phyloP scores from a whole-genome alignment of 2,113 vertebrate species.

The Procapra przewalskii region DNA sequence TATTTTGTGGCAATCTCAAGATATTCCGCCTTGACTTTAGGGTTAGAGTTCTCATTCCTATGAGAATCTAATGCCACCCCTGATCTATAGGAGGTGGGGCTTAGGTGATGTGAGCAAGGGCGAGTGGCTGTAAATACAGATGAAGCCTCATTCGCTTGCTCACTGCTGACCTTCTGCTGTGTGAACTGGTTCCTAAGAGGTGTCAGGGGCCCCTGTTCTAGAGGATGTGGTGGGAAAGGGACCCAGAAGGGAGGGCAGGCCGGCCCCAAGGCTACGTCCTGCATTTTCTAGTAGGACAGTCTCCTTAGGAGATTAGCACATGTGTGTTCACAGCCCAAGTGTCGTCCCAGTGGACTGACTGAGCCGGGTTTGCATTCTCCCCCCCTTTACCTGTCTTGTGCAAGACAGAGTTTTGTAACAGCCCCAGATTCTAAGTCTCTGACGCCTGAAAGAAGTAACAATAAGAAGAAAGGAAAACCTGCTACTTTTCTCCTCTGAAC shows the following conservation, averaged over 20 bases:
- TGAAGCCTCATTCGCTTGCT: not conserved
- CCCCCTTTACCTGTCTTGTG: not conserved
- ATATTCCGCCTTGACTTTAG: not conserved
- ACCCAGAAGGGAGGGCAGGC: not conserved
- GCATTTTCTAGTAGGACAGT: not conserved
- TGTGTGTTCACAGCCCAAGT: not conserved
- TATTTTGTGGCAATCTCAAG: not conserved
- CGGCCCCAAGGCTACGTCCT: not conserved
- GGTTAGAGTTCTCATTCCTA: not conserved
- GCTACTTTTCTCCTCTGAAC: not conserved
- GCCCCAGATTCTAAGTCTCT: not conserved
- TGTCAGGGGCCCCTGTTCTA: not conserved
- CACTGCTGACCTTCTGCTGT: not conserved
- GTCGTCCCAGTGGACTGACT: not conserved
- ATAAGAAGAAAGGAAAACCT: constrained; percentile 26
- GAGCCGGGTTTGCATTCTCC: not conserved
- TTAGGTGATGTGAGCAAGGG: not conserved
- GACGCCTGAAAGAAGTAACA: not conserved
- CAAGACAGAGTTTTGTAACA: not conserved
- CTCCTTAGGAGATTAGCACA: not conserved
- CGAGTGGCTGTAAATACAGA: not conserved
- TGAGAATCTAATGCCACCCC: not conserved
- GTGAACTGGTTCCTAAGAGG: not conserved
- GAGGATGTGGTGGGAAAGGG: not conserved
- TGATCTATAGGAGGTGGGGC: not conserved